phyloP scores from a whole-genome alignment of 2,888 invertebrate species.

The Melieria omissa region DNA sequence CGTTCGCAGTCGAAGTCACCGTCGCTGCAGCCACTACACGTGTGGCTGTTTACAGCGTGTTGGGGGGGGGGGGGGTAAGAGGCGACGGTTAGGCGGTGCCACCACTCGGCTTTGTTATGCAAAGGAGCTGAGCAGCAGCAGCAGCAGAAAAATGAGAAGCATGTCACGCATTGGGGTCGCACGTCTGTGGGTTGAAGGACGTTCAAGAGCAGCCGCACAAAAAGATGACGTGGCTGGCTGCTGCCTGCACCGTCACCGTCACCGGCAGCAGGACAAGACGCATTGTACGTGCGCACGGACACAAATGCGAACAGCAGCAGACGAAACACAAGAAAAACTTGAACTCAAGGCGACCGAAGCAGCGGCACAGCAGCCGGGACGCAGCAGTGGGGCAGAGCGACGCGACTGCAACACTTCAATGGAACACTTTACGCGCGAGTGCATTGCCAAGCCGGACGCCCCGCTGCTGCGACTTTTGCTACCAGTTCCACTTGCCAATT shows the following conservation, averaged over 20 bases:
- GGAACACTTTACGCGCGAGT: slow-evolving; percentile 42
- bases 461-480: background rate
- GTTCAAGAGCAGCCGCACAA: background rate
- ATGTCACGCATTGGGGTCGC: background rate
- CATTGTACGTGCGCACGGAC: too few species aligned
- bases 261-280: background rate
- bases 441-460: slow-evolving; percentile 32
- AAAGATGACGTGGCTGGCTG: background rate
- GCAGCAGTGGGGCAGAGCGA: slow-evolving; percentile 31
- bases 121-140: background rate
- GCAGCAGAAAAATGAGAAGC: background rate
- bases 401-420: slow-evolving; percentile 46
- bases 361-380: slow-evolving; percentile 29
- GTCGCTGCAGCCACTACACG: slow-evolving; percentile 17
- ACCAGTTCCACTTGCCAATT: background rate
- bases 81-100: slow-evolving; percentile 35
- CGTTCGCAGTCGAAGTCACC: slow-evolving; percentile 28
- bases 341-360: background rate
- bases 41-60: slow-evolving; percentile 5
- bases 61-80: slow-evolving; percentile 20
- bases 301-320: background rate
- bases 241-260: background rate
- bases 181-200: background rate
- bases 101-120: slow-evolving; percentile 37
- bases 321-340: too few species aligned